Percentiles rank a stretch among this genome's conserved stretches.
Evolutionary conservation across 2,888 invertebrate species (phyloP).

Genomic region (Xestia sexstrigata): DNA sequence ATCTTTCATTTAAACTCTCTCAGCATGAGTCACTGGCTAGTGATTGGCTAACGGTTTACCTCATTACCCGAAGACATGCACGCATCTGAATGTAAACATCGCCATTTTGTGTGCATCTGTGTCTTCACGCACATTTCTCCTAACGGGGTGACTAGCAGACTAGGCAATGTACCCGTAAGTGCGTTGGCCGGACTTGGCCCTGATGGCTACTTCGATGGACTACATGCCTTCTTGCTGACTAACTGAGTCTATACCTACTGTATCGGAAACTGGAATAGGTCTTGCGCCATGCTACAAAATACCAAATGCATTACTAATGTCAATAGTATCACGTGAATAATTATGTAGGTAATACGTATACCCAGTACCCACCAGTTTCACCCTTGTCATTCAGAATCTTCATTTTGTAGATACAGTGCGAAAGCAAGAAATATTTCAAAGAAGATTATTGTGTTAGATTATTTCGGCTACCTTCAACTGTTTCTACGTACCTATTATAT

Average conservation of each 20-base stretch:
- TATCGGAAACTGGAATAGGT: slow-evolving; percentile 1
- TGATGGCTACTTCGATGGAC: slow-evolving; percentile 12
- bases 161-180: slow-evolving; percentile 19
- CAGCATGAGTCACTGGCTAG: slow-evolving; percentile 19
- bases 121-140: slow-evolving; percentile 40
- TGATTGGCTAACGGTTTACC: slow-evolving; percentile 51
- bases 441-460: neutral
- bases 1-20: slow-evolving; percentile 34
- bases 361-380: neutral
- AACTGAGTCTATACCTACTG: neutral
- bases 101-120: slow-evolving; percentile 30
- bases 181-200: slow-evolving; percentile 12
- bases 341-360: neutral
- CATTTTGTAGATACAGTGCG: neutral
- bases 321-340: slow-evolving; percentile 18
- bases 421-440: neutral
- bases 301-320: slow-evolving; percentile 26
- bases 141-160: slow-evolving; percentile 44
- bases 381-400: slow-evolving; percentile 3
- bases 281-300: slow-evolving; percentile 21
- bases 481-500: too few relatives aligned
- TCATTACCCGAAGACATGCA: slow-evolving; percentile 31
- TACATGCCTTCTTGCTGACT: slow-evolving; percentile 13
- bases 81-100: slow-evolving; percentile 35
- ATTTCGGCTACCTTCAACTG: neutral